Conservation (phyloP, 1,140 invertebrate genomes). For the Amyelois transitella region DNA sequence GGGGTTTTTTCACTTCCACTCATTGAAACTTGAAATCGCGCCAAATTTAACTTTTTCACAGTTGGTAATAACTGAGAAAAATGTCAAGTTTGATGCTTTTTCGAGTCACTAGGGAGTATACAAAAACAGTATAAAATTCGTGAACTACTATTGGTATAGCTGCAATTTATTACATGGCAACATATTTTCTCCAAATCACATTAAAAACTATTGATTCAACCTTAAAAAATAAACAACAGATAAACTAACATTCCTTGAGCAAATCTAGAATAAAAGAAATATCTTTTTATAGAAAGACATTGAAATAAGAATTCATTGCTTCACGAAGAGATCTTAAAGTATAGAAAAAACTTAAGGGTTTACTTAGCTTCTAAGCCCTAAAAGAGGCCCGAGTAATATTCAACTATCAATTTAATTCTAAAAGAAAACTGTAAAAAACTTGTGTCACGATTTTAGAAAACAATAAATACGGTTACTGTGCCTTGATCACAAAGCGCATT, state of each 20-base stretch:
- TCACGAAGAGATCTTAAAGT: conserved; percentile 30
- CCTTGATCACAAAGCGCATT: too few relatives aligned
- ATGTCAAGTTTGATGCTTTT: not conserved
- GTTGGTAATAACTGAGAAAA: too few relatives aligned
- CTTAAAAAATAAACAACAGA: conserved; percentile 29
- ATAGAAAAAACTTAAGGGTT: conserved; percentile 16
- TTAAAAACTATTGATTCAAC: conserved; percentile 30
- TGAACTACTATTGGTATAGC: not conserved
- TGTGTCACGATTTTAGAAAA: conserved; percentile 37
- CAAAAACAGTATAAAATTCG: conserved; percentile 5
- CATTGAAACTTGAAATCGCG: not conserved
- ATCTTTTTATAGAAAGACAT: conserved; percentile 3
- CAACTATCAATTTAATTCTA: conserved; percentile 33
- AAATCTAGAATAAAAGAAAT: conserved; percentile 15
- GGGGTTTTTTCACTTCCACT: conserved; percentile 10
- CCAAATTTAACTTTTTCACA: conserved; percentile 3
- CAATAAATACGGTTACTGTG: conserved; percentile 16
- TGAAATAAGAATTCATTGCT: conserved; percentile 43
- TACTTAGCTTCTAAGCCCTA: conserved; percentile 26
- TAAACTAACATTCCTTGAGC: conserved; percentile 50
- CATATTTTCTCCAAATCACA: conserved; percentile 17
- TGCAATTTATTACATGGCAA: conserved; percentile 14
- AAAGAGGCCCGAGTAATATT: conserved; percentile 24
- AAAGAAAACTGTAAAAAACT: conserved; percentile 29
- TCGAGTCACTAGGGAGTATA: not conserved